These are phyloP conservation scores for Sphenodon punctatus DNA, from an alignment of 2,797 vertebrate genomes.

Conservation along the genomic window DNA sequence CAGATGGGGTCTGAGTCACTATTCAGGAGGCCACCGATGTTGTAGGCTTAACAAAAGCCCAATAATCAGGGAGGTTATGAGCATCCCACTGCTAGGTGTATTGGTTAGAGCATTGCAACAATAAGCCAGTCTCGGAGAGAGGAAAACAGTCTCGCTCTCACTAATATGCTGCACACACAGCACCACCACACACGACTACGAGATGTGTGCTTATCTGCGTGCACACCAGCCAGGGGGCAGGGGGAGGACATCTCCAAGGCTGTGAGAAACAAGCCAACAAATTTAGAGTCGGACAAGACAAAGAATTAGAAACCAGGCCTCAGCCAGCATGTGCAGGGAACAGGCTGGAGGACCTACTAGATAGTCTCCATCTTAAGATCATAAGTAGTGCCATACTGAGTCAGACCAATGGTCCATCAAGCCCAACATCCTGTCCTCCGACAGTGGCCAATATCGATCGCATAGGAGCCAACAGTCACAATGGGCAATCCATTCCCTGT, in stretches of 20 bases:
- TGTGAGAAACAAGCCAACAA: neutral
- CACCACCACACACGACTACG: neutral
- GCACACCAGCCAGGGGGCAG: neutral
- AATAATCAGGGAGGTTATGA: slow-evolving; percentile 4
- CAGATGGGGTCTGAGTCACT: neutral
- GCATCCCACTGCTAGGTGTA: neutral
- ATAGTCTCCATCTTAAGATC: neutral
- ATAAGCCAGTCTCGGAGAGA: neutral
- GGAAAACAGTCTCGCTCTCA: neutral
- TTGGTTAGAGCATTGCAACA: neutral
- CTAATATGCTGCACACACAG: neutral
- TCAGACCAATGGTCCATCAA: no score
- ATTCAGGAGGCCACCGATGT: neutral
- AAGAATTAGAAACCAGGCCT: neutral
- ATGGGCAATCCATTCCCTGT: no score
- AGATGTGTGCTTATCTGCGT: fast-evolving
- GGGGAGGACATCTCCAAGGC: neutral
- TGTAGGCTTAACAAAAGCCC: neutral
- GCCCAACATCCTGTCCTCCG: no score
- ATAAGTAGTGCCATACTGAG: no score
- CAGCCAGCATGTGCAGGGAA: neutral
- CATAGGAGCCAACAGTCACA: no score
- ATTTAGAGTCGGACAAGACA: neutral
- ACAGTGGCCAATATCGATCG: no score
- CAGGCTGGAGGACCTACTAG: neutral